Evolutionary conservation across 92 coral and sea anemone species (phyloP), one percentile per base, ranked within the genome.

Genomic region (Anthopleura xanthogrammica): DNA sequence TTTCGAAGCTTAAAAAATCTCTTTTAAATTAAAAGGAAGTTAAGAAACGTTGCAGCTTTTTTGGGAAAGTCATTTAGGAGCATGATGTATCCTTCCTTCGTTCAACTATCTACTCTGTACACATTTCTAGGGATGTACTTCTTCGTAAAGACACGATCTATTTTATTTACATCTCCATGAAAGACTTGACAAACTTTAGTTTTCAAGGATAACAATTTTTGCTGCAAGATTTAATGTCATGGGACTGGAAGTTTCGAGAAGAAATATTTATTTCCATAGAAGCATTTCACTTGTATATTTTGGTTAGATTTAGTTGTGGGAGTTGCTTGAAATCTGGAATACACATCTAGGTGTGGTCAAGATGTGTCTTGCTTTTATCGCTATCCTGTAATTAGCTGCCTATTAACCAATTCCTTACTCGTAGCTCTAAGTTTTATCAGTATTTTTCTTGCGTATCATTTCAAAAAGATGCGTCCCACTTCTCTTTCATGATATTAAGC

Each of bases 1-100:
- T 83, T 79, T 12, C 40, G 17, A 29, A 75, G 79, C 72, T 82
- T 82, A 74, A 17, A 24, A 83, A 73, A 83, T 56, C 79, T 65
- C 22, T 7, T 68, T 66, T 52, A 12, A 13, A 12, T 52, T 19
- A 5, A 77, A 20, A 36, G 77, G 42, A 75, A 68, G 42, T 68
- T 10, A 12, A 11, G 17, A 50, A 42, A 75, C 19, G 60, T 77
- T 77, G 17, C 14, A 17, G 58, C 52, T 14, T n/a, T 68, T 68
- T 68, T 68, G 74, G 36, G 74, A 68, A 68, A 68, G 42, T 23
- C 12, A 4, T 73, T 73, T 43, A 73, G 13, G 48, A 16, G 17
- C 36, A 75, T 56, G 41, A 42, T 14, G 17, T 12, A 14, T 10
- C 23, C 24, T 23, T 20, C 72, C 42, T 68, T 12, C 74, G 74